phyloP scores from a whole-genome alignment of 2,113 vertebrate species.

The Nyctibius bracteatus region DNA sequence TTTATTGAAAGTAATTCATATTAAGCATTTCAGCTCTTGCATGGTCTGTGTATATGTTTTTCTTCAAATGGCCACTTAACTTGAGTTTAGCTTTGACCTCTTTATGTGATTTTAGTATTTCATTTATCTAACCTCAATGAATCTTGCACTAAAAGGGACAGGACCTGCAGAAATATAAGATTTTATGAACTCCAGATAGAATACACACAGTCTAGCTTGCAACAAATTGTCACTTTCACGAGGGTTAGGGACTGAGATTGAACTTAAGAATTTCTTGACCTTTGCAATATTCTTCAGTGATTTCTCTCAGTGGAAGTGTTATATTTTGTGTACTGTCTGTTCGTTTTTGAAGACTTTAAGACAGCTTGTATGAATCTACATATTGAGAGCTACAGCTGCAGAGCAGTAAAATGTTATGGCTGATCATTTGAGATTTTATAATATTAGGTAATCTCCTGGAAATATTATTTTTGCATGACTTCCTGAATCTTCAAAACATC shows the following conservation, averaged over 20 bases:
- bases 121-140: not conserved
- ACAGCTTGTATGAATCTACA: not conserved
- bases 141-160: not conserved
- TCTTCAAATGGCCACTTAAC: not conserved
- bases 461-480: constrained; percentile 40
- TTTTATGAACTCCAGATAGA: not conserved
- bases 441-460: constrained; percentile 45
- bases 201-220: not conserved
- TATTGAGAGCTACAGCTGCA: constrained; percentile 11
- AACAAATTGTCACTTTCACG: not conserved
- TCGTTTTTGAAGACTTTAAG: constrained; percentile 14
- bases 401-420: constrained; percentile 37
- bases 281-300: not conserved
- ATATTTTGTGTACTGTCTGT: not conserved
- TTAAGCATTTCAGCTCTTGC: not conserved
- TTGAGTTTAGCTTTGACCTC: not conserved
- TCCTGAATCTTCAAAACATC: not conserved
- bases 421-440: constrained; percentile 53
- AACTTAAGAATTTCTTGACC: not conserved
- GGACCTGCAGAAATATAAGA: not conserved
- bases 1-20: not conserved
- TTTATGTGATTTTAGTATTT: not conserved
- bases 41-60: not conserved
- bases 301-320: not conserved
- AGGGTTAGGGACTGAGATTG: not conserved